phyloP scores from a whole-genome alignment of 2,113 vertebrate species.

The Ginglymostoma cirratum region DNA sequence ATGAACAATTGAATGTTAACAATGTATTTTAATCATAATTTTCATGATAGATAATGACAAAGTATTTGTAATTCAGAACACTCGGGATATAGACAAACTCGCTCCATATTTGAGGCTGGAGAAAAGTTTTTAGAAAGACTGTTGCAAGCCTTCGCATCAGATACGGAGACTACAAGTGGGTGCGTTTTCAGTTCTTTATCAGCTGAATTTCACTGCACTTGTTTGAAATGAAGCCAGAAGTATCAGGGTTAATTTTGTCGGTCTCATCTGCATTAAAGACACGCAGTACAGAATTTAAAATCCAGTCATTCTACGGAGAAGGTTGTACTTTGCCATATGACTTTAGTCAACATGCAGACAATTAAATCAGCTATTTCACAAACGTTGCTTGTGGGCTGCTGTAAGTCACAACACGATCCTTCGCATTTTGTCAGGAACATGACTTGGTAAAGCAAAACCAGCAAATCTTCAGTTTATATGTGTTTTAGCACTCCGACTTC shows the following conservation, averaged over 20 bases:
- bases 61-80: background rate
- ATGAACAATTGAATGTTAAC: too few relatives aligned
- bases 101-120: background rate
- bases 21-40: background rate
- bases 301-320: background rate
- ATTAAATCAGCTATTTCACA: background rate
- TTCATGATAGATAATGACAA: background rate
- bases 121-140: background rate
- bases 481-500: background rate
- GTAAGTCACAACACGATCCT: background rate
- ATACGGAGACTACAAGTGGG: background rate
- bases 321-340: background rate
- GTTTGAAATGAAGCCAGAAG: background rate
- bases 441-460: background rate
- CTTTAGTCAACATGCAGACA: background rate
- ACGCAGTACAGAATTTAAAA: background rate
- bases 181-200: background rate
- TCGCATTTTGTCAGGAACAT: background rate
- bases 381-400: background rate
- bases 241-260: background rate
- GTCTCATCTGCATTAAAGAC: background rate
- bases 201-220: background rate
- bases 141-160: background rate
- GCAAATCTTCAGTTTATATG: background rate
- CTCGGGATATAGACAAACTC: background rate